phyloP scores from a whole-genome alignment of 2,888 invertebrate genomes.

The Leptopilina drosophilae region DNA sequence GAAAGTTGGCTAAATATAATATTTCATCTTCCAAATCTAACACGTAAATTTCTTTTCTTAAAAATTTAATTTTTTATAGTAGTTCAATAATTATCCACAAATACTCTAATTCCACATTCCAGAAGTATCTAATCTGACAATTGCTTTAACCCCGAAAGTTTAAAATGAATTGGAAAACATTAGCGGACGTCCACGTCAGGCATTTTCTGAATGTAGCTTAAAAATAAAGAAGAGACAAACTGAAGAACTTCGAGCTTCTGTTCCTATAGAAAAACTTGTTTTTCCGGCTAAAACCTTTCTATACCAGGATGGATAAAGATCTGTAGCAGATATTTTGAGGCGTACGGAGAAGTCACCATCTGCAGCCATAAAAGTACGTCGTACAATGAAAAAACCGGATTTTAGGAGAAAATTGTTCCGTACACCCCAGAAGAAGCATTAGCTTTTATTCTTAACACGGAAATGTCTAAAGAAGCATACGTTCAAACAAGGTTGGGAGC shows the following conservation, averaged over 20 bases:
- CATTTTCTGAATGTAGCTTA: neutral
- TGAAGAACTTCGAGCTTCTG: neutral
- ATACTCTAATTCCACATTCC: too few species aligned
- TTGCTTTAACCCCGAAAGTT: too few species aligned
- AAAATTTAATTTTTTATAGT: too few species aligned
- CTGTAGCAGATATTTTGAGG: neutral
- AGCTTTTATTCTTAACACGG: conserved; percentile 20
- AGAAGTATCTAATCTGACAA: too few species aligned
- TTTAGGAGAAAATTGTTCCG: neutral
- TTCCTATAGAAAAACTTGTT: neutral
- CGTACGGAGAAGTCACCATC: neutral
- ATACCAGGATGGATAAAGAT: neutral
- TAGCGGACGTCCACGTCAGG: neutral
- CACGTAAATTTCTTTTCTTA: too few species aligned
- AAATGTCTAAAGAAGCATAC: neutral
- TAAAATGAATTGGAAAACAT: too few species aligned
- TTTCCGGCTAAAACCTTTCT: neutral
- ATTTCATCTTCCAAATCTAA: too few species aligned
- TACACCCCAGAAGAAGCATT: neutral
- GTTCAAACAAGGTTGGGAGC: conserved; percentile 1
- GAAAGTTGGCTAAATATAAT: too few species aligned
- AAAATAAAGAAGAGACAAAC: neutral
- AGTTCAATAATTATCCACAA: too few species aligned
- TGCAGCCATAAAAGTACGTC: neutral
- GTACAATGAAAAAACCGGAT: neutral